A percentile compares a stretch with the other conserved stretches of the same genome.
Evolutionary conservation across 2,797 vertebrate genomes (phyloP).

Genomic region (Selene dorsalis): DNA sequence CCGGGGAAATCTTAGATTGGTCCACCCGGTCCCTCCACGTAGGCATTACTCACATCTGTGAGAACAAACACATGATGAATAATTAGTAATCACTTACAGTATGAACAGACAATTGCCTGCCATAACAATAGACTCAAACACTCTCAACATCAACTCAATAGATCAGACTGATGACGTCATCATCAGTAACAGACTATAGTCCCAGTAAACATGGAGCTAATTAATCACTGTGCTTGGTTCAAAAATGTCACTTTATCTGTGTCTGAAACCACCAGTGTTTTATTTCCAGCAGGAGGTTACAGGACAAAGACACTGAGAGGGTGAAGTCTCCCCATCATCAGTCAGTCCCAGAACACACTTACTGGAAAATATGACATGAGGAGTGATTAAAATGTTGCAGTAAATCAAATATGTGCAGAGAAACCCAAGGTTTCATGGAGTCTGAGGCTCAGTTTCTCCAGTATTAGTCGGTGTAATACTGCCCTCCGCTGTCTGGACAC

Average conservation of each 20-base stretch:
- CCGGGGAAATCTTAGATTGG: slow-evolving; percentile 6
- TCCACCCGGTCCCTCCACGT: slow-evolving; percentile 1
- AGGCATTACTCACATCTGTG: slow-evolving; percentile 49
- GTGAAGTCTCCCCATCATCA: background rate
- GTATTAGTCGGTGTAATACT: slow-evolving; percentile 33
- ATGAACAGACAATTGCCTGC: background rate
- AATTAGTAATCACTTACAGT: slow-evolving; percentile 14
- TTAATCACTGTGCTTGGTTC: background rate
- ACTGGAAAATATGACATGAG: slow-evolving; percentile 1
- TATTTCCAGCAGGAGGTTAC: background rate
- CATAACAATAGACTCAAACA: background rate
- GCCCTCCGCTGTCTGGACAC: slow-evolving; percentile 67
- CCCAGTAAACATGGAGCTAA: background rate
- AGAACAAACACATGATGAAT: slow-evolving; percentile 43
- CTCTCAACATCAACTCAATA: background rate
- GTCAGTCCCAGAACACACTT: background rate
- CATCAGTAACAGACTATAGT: background rate
- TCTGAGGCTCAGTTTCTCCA: slow-evolving; percentile 16
- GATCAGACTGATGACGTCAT: slow-evolving; percentile 7
- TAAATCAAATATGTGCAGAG: background rate
- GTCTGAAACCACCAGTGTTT: background rate
- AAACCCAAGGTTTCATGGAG: slow-evolving; percentile 1
- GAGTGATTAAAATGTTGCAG: background rate
- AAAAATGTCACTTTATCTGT: background rate
- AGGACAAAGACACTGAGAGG: background rate